Evolutionary conservation across 1,140 invertebrate genomes (phyloP).

Genomic region (Antheraea mylitta): DNA sequence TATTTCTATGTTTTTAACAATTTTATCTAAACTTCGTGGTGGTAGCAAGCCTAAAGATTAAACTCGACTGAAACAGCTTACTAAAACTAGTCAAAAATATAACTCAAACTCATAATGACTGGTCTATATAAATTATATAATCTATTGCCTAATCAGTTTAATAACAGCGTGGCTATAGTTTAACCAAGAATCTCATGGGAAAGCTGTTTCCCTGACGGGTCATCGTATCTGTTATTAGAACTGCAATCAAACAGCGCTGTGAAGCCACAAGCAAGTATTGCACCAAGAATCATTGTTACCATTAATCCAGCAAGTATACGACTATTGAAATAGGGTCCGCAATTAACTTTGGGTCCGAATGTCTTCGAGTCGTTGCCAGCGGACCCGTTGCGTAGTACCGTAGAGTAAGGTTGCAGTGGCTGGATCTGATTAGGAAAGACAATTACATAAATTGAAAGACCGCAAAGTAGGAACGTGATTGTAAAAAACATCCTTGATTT

Average conservation of each 20-base stretch:
- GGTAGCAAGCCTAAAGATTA: too few species aligned
- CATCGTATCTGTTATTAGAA: conserved; percentile 41
- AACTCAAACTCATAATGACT: not conserved
- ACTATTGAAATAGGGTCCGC: conserved; percentile 44
- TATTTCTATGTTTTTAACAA: too few species aligned
- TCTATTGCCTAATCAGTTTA: not conserved
- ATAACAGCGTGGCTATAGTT: not conserved
- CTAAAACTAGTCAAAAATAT: too few species aligned
- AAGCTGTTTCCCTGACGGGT: conserved; percentile 40
- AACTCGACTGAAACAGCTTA: too few species aligned
- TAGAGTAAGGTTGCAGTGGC: conserved; percentile 19
- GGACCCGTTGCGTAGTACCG: conserved; percentile 3
- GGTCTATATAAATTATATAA: too few species aligned
- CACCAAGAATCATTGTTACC: conserved; percentile 31
- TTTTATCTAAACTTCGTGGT: too few species aligned
- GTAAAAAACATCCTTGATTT: too few species aligned
- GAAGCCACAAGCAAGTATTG: conserved; percentile 38
- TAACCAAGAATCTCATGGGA: conserved; percentile 5
- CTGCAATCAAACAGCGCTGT: conserved; percentile 32
- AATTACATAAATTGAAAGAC: not conserved
- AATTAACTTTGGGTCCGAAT: conserved; percentile 38
- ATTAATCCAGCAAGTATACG: conserved; percentile 37
- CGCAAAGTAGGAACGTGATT: too few species aligned
- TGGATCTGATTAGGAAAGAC: conserved; percentile 30
- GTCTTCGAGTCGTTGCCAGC: conserved; percentile 11